Evolutionary conservation across 2,797 vertebrate genomes (phyloP).

Genomic region (Chaunax sp.): DNA sequence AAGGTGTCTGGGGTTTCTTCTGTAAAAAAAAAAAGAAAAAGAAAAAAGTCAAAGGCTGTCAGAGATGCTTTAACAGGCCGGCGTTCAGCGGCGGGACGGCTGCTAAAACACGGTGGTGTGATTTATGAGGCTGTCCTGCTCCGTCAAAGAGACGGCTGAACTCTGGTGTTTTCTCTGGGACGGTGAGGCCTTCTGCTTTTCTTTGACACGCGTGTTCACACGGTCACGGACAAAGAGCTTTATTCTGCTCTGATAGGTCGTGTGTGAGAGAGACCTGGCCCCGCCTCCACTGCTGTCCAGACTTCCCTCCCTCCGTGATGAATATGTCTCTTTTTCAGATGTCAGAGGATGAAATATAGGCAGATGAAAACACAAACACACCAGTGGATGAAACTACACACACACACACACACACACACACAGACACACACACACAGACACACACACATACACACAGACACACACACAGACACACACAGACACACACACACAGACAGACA

Average conservation of each 20-base stretch:
- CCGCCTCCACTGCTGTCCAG: constrained; percentile 13
- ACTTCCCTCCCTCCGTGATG: constrained; percentile 25
- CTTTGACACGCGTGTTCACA: constrained; percentile 73
- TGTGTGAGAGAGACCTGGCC: constrained; percentile 43
- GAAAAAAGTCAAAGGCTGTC: constrained; percentile 59
- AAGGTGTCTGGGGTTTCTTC: constrained; percentile 50
- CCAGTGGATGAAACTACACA: constrained; percentile 8
- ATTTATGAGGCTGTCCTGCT: constrained; percentile 73
- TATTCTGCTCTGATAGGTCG: constrained; percentile 66
- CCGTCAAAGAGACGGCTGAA: constrained; percentile 56
- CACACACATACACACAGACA: background rate
- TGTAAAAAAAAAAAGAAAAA: constrained; percentile 57
- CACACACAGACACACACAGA: background rate
- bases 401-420: background rate
- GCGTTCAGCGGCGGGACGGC: constrained; percentile 43
- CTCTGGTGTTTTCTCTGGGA: constrained; percentile 67
- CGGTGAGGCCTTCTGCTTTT: constrained; percentile 56
- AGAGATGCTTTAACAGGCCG: constrained; percentile 56
- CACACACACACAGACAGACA: background rate
- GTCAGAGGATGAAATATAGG: constrained; percentile 39
- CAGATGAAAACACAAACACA: constrained; percentile 38
- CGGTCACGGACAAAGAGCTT: constrained; percentile 73
- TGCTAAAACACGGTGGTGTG: constrained; percentile 62
- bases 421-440: background rate
- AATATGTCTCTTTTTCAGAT: constrained; percentile 37